phyloP scores from a whole-genome alignment of 2,888 invertebrate genomes.

The Ophion costatus region DNA sequence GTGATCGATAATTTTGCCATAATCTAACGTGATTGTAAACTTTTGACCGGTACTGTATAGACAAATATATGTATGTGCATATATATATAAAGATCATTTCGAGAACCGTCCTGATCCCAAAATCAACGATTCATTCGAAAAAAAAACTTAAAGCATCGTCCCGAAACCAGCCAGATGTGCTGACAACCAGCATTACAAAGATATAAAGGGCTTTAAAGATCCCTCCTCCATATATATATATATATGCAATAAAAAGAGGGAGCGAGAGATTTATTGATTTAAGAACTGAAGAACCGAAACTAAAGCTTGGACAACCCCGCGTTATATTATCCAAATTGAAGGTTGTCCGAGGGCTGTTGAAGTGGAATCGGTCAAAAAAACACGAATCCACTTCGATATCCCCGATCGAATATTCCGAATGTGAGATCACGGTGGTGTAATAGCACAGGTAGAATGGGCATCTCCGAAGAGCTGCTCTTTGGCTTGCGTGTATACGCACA shows the following conservation, averaged over 20 bases:
- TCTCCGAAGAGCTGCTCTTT: conserved; percentile 4
- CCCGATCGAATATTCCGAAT: conserved; percentile 45
- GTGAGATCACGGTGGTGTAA: conserved; percentile 22
- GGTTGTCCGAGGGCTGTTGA: conserved; percentile 48
- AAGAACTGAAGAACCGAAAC: conserved; percentile 67
- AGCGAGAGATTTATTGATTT: conserved; percentile 67
- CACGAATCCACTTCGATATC: conserved; percentile 35
- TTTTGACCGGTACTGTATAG: too few relatives aligned
- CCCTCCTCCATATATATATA: neutral
- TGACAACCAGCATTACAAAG: neutral
- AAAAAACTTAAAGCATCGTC: neutral
- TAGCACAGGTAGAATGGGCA: conserved; percentile 25
- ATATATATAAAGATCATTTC: neutral
- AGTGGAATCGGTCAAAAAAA: conserved; percentile 59
- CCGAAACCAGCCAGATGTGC: neutral
- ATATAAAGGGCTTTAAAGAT: neutral
- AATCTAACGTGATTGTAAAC: too few relatives aligned
- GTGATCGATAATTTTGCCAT: too few relatives aligned
- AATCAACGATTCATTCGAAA: neutral
- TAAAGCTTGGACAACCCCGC: conserved; percentile 62
- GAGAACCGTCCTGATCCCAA: neutral
- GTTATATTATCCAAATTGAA: conserved; percentile 68
- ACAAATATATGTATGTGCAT: too few relatives aligned
- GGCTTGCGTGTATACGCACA: neutral
- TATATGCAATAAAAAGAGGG: conserved; percentile 34